phyloP scores from a whole-genome alignment of 2,888 invertebrate genomes.

The Thereva nobilitata region DNA sequence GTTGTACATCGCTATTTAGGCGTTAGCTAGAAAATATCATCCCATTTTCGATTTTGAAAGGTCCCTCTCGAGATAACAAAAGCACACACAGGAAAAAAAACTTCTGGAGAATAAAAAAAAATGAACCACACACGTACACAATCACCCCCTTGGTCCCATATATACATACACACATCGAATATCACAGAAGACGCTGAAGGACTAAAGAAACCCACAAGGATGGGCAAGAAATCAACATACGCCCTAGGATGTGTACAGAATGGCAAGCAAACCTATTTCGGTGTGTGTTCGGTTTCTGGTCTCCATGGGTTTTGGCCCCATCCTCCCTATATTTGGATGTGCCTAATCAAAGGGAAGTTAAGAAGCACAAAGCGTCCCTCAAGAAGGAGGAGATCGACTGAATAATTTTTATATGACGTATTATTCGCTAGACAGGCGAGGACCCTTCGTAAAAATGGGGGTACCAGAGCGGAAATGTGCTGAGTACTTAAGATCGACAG shows the following conservation, averaged over 20 bases:
- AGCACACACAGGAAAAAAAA: background rate
- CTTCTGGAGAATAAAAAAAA: background rate
- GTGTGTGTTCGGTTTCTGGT: background rate
- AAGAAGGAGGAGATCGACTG: slow-evolving; percentile 2
- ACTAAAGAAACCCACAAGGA: background rate
- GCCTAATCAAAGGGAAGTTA: slow-evolving; percentile 11
- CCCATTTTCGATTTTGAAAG: slow-evolving; percentile 11
- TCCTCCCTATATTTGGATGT: background rate
- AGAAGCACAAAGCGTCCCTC: background rate
- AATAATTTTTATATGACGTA: slow-evolving; percentile 18
- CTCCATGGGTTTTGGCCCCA: background rate
- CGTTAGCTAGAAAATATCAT: background rate
- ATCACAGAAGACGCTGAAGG: no score
- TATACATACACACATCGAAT: background rate
- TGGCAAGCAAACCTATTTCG: slow-evolving; percentile 16
- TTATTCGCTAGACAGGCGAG: background rate
- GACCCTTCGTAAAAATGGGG: background rate
- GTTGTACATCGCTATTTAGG: slow-evolving; percentile 8
- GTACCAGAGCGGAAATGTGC: background rate
- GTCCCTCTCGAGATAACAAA: background rate
- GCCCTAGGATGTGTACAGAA: background rate
- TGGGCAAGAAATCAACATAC: slow-evolving; percentile 4
- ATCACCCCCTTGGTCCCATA: background rate
- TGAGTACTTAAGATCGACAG: no score
- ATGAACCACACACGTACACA: background rate